Evolutionary conservation across 2,888 invertebrate species (phyloP).

Genomic region (Glyphotaelius pellucidus): DNA sequence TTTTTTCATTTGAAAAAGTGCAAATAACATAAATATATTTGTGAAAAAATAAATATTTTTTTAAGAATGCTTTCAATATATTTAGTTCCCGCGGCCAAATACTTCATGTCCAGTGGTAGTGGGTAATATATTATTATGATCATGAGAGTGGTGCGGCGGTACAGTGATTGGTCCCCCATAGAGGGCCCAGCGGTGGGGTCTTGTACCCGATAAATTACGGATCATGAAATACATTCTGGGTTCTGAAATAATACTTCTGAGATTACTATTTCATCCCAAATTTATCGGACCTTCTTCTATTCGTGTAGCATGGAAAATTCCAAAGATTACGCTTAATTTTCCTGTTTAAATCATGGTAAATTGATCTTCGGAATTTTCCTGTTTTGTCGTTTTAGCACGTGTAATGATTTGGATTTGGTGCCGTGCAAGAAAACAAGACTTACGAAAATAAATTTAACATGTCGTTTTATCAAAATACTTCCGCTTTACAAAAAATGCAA

Average conservation of each 20-base stretch:
- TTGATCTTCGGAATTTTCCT: no score
- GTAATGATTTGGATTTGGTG: neutral
- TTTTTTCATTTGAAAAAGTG: no score
- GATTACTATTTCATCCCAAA: slow-evolving; percentile 57
- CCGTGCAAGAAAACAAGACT: neutral
- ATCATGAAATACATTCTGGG: slow-evolving; percentile 56
- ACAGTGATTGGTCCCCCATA: slow-evolving; percentile 54
- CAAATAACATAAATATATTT: neutral
- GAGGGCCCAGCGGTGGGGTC: slow-evolving; percentile 57
- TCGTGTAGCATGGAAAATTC: slow-evolving; percentile 17
- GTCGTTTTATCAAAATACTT: no score
- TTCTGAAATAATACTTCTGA: slow-evolving; percentile 49
- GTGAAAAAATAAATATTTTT: neutral
- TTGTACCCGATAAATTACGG: slow-evolving; percentile 60
- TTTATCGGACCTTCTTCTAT: slow-evolving; percentile 55
- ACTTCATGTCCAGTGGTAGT: neutral
- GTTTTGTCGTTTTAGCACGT: neutral
- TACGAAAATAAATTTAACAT: neutral
- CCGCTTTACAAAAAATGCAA: no score
- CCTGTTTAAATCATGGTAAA: no score
- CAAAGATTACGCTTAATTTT: neutral
- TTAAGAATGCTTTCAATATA: neutral
- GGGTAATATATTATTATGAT: neutral
- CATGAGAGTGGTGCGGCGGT: neutral
- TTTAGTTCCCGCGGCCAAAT: neutral